A percentile compares a stretch with the other conserved stretches of the same genome.
phyloP scores from a whole-genome alignment of 2,888 invertebrate species.

The Aleiodes testaceus region DNA sequence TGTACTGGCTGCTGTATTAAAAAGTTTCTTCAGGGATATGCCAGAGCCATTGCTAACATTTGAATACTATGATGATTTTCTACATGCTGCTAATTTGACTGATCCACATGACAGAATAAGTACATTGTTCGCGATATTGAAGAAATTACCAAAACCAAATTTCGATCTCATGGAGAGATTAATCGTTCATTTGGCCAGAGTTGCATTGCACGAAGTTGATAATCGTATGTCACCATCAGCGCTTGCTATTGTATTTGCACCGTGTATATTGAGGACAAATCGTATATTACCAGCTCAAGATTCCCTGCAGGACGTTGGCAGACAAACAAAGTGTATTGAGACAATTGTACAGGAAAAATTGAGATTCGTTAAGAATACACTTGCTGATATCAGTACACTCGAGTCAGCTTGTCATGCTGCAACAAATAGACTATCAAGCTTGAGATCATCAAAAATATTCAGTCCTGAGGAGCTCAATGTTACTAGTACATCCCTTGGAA shows the following conservation, averaged over 20 bases:
- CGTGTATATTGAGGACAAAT: slow-evolving; percentile 92
- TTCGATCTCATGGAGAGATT: slow-evolving; percentile 93
- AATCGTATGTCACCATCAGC: slow-evolving; percentile 95
- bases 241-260: slow-evolving; percentile 94
- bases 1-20: slow-evolving; percentile 91
- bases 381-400: slow-evolving; percentile 92
- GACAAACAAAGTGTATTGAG: slow-evolving; percentile 92
- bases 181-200: slow-evolving; percentile 93
- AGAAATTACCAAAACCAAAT: slow-evolving; percentile 91
- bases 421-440: slow-evolving; percentile 83
- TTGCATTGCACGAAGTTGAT: slow-evolving; percentile 88
- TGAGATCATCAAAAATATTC: slow-evolving; percentile 84
- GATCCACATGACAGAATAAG: slow-evolving; percentile 88
- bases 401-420: slow-evolving; percentile 92
- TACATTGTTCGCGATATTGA: slow-evolving; percentile 89
- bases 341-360: slow-evolving; percentile 92
- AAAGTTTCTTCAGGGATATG: slow-evolving; percentile 92
- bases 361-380: slow-evolving; percentile 85
- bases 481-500: slow-evolving; percentile 61
- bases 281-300: slow-evolving; percentile 92
- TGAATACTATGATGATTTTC: slow-evolving; percentile 95
- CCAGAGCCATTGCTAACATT: slow-evolving; percentile 94
- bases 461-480: slow-evolving; percentile 76
- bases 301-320: slow-evolving; percentile 90
- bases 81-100: slow-evolving; percentile 89